Base-by-base conservation (phyloP, 1,140 invertebrate species). In the Delia radicum region DNA sequence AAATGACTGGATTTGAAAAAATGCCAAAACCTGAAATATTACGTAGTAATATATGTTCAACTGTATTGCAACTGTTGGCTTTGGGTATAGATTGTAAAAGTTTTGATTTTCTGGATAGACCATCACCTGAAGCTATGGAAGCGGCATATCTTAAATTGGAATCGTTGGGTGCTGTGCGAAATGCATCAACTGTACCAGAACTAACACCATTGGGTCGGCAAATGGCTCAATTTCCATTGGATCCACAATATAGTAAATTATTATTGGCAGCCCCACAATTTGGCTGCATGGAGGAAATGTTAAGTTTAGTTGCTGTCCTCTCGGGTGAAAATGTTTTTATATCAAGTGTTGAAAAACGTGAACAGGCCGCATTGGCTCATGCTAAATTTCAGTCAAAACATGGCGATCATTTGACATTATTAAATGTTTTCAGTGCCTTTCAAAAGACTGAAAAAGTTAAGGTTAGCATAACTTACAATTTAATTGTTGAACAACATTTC, bases 21-120 rank as follows among this genome's bases (percentile, higher is more conserved):
- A 91, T 97, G 81, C 87, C 88, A 15, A 88, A 91, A 61, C 97
- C 97, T 1, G 97, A 98, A 89, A 97, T 98, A 79, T 89, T 94
- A 76, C 89, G 94, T 13, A 79, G 79, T 24, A 87, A 86, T 73
- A 77, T 86, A 1, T 79, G 80, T 1, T 78, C 84, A 6, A 84
- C 82, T 27, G 80, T 84, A 55, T 46, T 85, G 6, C 94, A 98
- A 81, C 87, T 98, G 28, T 87, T 98, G 72, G 93, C 95, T 0
- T 89, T 98, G 76, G 94, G 94, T 15, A 91, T 98, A 29, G 91
- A 94, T 85, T 91, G 95, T 27, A 87, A 89, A 5, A 92, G 90
- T 28, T 99, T 98, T 88, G 95, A 98, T 84, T 96, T 98, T 80
- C 93, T 98, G 82, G 95, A 98, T 83, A 91, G 92, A 83, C 96